Conservation (phyloP, 1,140 invertebrate species). For the Lutraria rhynchaena region DNA sequence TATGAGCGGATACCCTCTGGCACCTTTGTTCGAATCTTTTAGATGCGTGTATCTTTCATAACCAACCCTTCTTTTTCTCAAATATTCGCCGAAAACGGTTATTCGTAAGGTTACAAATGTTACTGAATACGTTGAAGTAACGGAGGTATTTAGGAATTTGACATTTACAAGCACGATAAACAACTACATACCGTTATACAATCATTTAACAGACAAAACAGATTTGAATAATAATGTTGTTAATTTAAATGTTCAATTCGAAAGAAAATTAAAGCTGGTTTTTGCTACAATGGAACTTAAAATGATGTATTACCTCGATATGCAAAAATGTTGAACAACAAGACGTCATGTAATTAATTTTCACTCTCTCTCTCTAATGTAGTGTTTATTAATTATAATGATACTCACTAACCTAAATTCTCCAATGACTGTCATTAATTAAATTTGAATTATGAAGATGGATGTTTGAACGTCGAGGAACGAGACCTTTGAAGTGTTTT, state of each 20-base stretch:
- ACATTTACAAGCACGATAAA: too few relatives aligned
- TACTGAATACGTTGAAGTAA: too few relatives aligned
- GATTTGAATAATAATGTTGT: background rate
- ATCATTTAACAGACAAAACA: too few relatives aligned
- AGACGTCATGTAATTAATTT: constrained; percentile 39
- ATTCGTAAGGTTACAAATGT: too few relatives aligned
- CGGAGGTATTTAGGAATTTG: too few relatives aligned
- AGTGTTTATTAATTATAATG: constrained; percentile 52
- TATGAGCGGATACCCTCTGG: too few relatives aligned
- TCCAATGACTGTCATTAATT: constrained; percentile 7
- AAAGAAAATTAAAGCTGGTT: constrained; percentile 14
- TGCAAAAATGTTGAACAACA: constrained; percentile 10
- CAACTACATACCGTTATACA: too few relatives aligned
- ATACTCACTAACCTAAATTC: constrained; percentile 6
- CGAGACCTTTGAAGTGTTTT: constrained; percentile 52
- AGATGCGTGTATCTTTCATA: too few relatives aligned
- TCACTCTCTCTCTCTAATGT: constrained; percentile 17
- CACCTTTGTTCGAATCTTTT: too few relatives aligned
- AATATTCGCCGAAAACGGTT: too few relatives aligned
- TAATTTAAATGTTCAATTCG: constrained; percentile 1
- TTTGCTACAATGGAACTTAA: background rate
- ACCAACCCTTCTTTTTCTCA: too few relatives aligned
- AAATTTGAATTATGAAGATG: constrained; percentile 45
- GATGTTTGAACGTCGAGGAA: background rate
- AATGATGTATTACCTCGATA: constrained; percentile 15